phyloP scores from a whole-genome alignment of 92 coral and sea anemone species.

The Zoanthus sansibaricus region DNA sequence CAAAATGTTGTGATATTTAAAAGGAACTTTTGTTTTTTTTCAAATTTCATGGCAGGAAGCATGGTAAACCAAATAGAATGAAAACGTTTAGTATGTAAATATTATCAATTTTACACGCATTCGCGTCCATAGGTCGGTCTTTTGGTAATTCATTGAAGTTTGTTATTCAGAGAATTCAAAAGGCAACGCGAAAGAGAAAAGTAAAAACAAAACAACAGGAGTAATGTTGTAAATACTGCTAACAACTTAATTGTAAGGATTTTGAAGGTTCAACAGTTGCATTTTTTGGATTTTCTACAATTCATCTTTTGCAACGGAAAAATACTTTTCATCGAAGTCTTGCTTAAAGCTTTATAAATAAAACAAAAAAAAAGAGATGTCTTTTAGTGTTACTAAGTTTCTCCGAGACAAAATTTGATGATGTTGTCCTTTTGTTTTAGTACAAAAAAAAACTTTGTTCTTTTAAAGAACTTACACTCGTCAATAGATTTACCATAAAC shows the following conservation, averaged over 20 bases:
- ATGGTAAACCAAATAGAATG: not conserved
- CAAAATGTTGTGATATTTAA: conserved; percentile 37
- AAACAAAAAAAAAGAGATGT: not conserved
- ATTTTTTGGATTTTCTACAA: conserved; percentile 14
- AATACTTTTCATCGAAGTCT: conserved; percentile 17
- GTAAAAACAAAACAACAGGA: conserved; percentile 36
- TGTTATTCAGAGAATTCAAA: conserved; percentile 21
- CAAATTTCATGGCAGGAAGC: not conserved
- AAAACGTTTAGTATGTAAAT: conserved; percentile 17
- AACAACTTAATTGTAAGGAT: conserved; percentile 51
- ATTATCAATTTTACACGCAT: not conserved
- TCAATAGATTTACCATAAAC: conserved; percentile 71
- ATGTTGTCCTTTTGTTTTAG: conserved; percentile 74
- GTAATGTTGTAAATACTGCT: conserved; percentile 85
- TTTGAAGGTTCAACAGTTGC: not conserved
- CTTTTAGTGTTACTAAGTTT: not conserved
- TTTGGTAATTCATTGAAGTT: conserved; percentile 1
- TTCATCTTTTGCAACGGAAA: no score
- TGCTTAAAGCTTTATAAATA: conserved; percentile 17
- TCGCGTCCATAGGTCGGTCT: not conserved
- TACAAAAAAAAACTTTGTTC: conserved; percentile 61
- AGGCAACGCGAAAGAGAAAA: conserved; percentile 32
- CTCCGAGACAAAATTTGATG: conserved; percentile 4
- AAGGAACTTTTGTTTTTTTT: conserved; percentile 18
- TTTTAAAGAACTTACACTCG: conserved; percentile 46